Percentiles rank a stretch among this genome's conserved stretches.
These are phyloP conservation scores for Anolis carolinensis DNA, from an alignment of 2,113 vertebrate genomes.

Conservation along the genomic window DNA sequence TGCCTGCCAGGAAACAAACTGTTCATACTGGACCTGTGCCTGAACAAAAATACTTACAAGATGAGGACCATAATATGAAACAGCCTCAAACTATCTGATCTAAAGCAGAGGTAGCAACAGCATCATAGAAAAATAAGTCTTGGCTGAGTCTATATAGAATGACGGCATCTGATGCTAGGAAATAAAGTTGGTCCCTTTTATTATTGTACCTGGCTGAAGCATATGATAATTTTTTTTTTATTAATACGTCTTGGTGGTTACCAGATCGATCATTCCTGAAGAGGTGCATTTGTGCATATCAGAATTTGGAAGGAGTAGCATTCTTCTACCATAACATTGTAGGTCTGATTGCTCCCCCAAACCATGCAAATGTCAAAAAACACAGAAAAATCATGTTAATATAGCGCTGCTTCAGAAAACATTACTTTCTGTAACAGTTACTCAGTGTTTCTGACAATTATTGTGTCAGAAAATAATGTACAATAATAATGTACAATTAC, in stretches of 20 bases:
- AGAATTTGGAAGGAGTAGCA: not conserved
- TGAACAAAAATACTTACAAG: slow-evolving; percentile 10
- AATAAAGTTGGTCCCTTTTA: not conserved
- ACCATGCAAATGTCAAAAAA: not conserved
- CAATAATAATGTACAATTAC: too few species aligned
- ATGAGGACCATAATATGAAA: slow-evolving; percentile 17
- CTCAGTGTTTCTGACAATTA: not conserved
- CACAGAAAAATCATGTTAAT: not conserved
- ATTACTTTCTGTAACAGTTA: not conserved
- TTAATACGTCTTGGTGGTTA: not conserved
- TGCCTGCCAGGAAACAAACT: not conserved
- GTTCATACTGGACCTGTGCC: slow-evolving; percentile 32
- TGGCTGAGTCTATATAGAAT: not conserved
- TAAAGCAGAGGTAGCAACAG: not conserved
- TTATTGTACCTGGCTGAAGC: not conserved
- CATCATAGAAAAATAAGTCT: not conserved
- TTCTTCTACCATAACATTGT: not conserved
- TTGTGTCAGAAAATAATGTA: not conserved
- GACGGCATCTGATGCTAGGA: not conserved
- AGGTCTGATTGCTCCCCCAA: not conserved
- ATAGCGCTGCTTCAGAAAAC: not conserved
- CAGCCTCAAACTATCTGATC: not conserved
- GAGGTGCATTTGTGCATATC: not conserved
- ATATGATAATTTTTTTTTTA: not conserved
- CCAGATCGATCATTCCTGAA: not conserved